phyloP scores from a whole-genome alignment of 2,888 invertebrate species.

The Nasonovia ribisnigri region DNA sequence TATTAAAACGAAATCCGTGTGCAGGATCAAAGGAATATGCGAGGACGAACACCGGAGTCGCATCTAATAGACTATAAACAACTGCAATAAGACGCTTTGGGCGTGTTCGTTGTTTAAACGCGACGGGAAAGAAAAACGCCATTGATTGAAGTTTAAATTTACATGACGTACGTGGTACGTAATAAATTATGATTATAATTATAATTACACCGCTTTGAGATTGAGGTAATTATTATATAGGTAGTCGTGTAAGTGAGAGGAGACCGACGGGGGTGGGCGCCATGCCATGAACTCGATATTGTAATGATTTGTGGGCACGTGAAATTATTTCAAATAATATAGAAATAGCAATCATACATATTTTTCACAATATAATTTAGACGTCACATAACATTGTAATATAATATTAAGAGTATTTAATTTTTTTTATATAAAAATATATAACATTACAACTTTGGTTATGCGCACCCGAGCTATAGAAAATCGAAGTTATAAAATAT shows the following conservation, averaged over 20 bases:
- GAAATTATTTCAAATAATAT: neutral
- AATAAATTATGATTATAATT: neutral
- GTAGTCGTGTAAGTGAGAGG: neutral
- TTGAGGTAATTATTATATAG: neutral
- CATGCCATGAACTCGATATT: too few species aligned
- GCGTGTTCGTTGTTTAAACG: neutral
- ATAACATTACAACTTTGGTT: neutral
- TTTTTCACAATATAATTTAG: neutral
- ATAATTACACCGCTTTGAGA: neutral
- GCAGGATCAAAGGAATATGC: slow-evolving; percentile 7
- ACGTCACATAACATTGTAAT: neutral
- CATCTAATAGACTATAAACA: neutral
- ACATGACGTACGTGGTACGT: neutral
- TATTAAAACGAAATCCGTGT: neutral
- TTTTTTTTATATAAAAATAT: neutral
- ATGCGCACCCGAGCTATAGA: neutral
- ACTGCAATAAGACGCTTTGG: neutral
- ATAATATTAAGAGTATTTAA: neutral
- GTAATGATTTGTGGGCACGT: neutral
- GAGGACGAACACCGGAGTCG: neutral
- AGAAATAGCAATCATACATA: neutral
- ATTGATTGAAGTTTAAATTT: neutral
- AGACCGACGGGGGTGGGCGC: neutral
- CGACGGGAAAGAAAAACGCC: neutral
- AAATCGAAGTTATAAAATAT: too few species aligned